phyloP scores from a whole-genome alignment of 2,113 vertebrate genomes.

The Bettongia penicillata region DNA sequence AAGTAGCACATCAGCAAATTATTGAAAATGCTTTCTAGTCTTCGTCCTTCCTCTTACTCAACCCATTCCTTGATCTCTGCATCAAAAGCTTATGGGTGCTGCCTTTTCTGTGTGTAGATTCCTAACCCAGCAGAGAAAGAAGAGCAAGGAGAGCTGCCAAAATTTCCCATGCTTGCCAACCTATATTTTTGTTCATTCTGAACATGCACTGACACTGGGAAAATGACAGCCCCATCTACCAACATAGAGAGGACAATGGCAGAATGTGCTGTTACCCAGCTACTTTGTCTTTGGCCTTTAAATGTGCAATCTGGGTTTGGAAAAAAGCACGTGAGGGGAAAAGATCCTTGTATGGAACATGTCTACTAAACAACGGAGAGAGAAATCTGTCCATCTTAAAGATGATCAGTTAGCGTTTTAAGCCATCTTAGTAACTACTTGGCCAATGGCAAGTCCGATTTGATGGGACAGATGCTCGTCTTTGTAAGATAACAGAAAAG shows the following conservation, averaged over 20 bases:
- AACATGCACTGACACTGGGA: conserved; percentile 53
- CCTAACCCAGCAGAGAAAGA: conserved; percentile 52
- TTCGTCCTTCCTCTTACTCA: conserved; percentile 1
- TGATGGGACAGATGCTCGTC: conserved; percentile 45
- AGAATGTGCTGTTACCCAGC: background rate
- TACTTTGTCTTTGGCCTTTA: background rate
- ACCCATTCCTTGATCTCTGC: conserved; percentile 24
- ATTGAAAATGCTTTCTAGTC: conserved; percentile 1
- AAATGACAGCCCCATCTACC: conserved; percentile 41
- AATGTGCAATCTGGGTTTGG: background rate
- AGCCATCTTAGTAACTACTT: conserved; percentile 25
- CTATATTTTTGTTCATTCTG: conserved; percentile 46
- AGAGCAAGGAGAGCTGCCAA: conserved; percentile 23
- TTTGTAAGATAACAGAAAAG: conserved; percentile 53
- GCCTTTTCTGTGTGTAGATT: conserved; percentile 35
- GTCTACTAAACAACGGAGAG: conserved; percentile 1
- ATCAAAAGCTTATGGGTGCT: conserved; percentile 43
- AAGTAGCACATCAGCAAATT: conserved; percentile 2
- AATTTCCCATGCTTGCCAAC: conserved; percentile 2
- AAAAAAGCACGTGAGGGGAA: conserved; percentile 20
- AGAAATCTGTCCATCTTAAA: background rate
- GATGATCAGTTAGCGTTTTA: background rate
- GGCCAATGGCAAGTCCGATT: conserved; percentile 13
- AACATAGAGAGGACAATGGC: background rate
- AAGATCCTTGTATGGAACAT: background rate